Evolutionary conservation across 2,113 vertebrate genomes (phyloP), one percentile per base, ranked within the genome.

Genomic region (Sigmodon hispidus): DNA sequence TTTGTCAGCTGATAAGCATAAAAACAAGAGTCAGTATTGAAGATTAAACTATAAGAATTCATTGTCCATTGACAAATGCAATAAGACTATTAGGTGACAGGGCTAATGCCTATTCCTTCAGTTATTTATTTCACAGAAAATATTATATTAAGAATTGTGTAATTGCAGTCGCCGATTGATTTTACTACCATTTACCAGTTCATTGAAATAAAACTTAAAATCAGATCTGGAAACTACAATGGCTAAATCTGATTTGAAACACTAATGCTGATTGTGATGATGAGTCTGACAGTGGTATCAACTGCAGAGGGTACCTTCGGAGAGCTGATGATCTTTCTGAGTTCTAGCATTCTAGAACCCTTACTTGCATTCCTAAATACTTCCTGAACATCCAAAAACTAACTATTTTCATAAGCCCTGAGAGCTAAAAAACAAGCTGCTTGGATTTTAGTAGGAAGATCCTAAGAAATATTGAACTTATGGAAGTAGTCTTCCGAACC

Each of bases 211-310:
- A 85, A 87, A 59, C 94, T 92, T 95, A 57, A 75, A 95, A 48
- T 94, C 77, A 91, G 4, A 10, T 76, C n/a, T 92, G 80, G 52
- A 93, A 96, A 91, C 45, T 43, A 21, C 85, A 87, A 94, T 92
- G 97, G 69, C 36, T 87, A 94, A 75, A 83, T 96, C 95, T 96
- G 29, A 45, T 93, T 95, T 96, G 34, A 73, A 97, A 96, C 94
- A 43, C 24, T 73, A 95, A 83, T 85, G 8, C 13, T 87, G 87
- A 85, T 52, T 81, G 75, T 59, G 80, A 21, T 2, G 40, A 21
- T 79, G 31, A 22, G 16, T 65, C 83, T 88, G 16, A 52, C 70
- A 91, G 45, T 61, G 9, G 70, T 83, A 90, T 59, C 9, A 89
- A 59, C 19, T 59, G 8, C 40, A 52, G 19, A 83, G 9, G 43